These are phyloP conservation scores for Lepidurus packardi DNA, from an alignment of 1,140 invertebrate species.

Conservation along the genomic window DNA sequence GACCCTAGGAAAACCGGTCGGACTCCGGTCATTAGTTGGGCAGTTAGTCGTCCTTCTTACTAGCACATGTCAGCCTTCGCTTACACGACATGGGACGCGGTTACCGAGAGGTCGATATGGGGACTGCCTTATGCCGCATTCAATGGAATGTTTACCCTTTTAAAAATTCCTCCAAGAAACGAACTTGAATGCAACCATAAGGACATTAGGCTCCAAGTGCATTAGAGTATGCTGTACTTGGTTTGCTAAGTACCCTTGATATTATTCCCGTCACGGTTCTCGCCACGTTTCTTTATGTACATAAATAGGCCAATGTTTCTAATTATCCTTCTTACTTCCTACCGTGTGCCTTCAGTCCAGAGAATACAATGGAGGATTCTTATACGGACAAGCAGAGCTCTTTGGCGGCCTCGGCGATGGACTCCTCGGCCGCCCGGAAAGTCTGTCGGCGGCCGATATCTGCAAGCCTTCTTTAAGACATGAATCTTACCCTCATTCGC, in stretches of 20 bases:
- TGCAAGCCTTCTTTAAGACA: constrained; percentile 26
- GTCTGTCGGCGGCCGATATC: constrained; percentile 25
- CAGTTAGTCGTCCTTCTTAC: constrained; percentile 18
- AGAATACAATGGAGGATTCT: constrained; percentile 32
- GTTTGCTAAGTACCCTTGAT: not conserved
- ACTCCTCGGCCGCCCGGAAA: constrained; percentile 25
- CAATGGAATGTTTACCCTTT: not conserved
- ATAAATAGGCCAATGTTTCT: too few relatives aligned
- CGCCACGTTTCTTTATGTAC: too few relatives aligned
- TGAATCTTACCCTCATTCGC: constrained; percentile 3
- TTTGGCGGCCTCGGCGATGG: constrained; percentile 31
- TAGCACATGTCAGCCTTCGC: constrained; percentile 4
- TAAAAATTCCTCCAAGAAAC: not conserved
- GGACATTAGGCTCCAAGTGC: not conserved
- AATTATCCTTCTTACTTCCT: not conserved
- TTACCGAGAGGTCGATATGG: not conserved
- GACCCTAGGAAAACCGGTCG: not conserved
- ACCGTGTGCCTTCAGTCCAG: constrained; percentile 12
- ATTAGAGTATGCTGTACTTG: not conserved
- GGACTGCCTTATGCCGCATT: not conserved
- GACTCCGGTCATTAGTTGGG: constrained; percentile 16
- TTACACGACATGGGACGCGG: not conserved
- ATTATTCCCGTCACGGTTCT: too few relatives aligned
- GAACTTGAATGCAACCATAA: not conserved
- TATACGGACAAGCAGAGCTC: constrained; percentile 32